phyloP scores from a whole-genome alignment of 2,797 vertebrate species.

The Labeo calbasu region DNA sequence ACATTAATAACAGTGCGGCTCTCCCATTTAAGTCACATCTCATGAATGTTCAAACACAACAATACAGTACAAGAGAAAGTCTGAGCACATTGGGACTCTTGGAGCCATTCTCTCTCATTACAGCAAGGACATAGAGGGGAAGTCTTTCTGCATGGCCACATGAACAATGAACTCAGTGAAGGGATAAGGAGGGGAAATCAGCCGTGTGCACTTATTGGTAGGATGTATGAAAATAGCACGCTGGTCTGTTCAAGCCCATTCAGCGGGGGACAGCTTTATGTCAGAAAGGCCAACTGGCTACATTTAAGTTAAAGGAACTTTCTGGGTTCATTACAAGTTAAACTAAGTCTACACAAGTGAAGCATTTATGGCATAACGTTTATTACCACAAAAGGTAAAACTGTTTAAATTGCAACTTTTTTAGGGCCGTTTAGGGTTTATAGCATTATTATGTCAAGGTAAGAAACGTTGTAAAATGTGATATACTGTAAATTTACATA shows the following conservation, averaged over 20 bases:
- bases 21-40: slow-evolving; percentile 55
- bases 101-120: slow-evolving; percentile 40
- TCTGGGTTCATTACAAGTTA: neutral
- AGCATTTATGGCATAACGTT: neutral
- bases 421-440: neutral
- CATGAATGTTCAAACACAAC: slow-evolving; percentile 49
- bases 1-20: slow-evolving; percentile 15
- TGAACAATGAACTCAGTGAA: slow-evolving; percentile 47
- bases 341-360: neutral
- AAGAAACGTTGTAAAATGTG: neutral
- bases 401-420: neutral
- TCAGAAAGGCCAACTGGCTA: slow-evolving; percentile 7
- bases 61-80: slow-evolving; percentile 6
- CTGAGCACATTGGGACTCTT: neutral
- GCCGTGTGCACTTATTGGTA: slow-evolving; percentile 49
- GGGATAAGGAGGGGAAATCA: slow-evolving; percentile 50
- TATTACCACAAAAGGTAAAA: neutral
- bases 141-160: slow-evolving; percentile 30
- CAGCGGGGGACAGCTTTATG: slow-evolving; percentile 13
- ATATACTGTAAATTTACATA: neutral
- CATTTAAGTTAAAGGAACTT: slow-evolving; percentile 2
- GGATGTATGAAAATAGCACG: slow-evolving; percentile 50
- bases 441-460: neutral
- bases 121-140: slow-evolving; percentile 35
- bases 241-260: slow-evolving; percentile 31